Percentiles rank a stretch among this genome's conserved stretches.
Conservation (phyloP, 2,888 invertebrate genomes). For the Acleris holmiana region DNA sequence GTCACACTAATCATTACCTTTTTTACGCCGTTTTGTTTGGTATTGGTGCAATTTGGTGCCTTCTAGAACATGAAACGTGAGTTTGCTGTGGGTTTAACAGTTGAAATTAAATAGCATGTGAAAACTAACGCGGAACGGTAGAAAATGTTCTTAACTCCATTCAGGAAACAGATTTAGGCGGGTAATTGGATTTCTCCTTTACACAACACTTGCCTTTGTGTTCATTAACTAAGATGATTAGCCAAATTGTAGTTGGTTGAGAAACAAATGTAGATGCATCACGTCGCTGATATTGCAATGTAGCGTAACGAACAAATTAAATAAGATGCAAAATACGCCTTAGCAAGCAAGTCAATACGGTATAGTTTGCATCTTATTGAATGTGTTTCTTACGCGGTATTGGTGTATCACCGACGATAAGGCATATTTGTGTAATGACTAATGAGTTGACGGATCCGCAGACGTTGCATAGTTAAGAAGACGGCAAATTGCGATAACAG, state of each 20-base stretch:
- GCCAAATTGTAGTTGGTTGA: not conserved
- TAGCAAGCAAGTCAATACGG: too few relatives aligned
- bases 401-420: too few relatives aligned
- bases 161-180: conserved; percentile 8
- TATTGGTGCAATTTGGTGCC: conserved; percentile 9
- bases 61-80: conserved; percentile 25
- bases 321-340: too few relatives aligned
- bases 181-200: conserved; percentile 23
- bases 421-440: conserved; percentile 18
- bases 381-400: too few relatives aligned
- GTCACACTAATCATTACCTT: conserved; percentile 9
- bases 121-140: conserved; percentile 22
- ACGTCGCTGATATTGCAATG: too few relatives aligned
- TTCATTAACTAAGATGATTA: not conserved
- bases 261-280: too few relatives aligned
- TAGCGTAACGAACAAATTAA: too few relatives aligned
- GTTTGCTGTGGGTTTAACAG: conserved; percentile 22
- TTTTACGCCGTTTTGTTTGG: not conserved
- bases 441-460: conserved; percentile 45
- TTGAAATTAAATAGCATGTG: conserved; percentile 31
- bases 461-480: conserved; percentile 62
- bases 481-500: conserved; percentile 79
- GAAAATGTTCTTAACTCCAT: conserved; percentile 27
- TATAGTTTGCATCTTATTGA: too few relatives aligned
- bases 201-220: conserved; percentile 8